Evolutionary conservation across 2,113 vertebrate genomes (phyloP), one percentile per base, ranked within the genome.

Genomic region (Gymnocephalus cernua): DNA sequence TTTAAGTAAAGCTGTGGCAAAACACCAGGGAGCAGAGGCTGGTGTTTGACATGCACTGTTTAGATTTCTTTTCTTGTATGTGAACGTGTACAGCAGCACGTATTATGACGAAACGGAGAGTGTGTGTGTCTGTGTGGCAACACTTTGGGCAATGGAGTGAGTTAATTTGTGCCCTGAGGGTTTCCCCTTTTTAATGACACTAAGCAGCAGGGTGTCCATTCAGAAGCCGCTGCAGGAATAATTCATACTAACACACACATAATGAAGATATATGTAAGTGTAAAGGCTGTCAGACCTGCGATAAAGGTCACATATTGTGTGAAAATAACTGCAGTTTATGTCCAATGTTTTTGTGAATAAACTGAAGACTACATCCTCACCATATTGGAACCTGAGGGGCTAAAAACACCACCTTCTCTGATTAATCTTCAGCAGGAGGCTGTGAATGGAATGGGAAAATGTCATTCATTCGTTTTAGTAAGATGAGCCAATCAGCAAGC

Each of bases 1-100:
- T 76, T 75, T 90, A 57, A 70, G 66, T 82, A 51, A 79, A 50
- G 51, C 70, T 44, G 21, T 23, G 7, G 45, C 19, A 35, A 64
- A 66, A 66, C 75, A 27, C 29, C 50, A 16, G 76, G 63, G 76
- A 45, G 47, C 64, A 65, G 50, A 74, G 64, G 65, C 61, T 70
- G 25, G 0, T 53, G 62, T 51, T 1, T n/a, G n/a, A 53, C 48
- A 45, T 77, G 47, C n/a, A 0, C 32, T 51, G 59, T 62, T 50
- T 3, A 7, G 54, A 27, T 54, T 47, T 51, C 13, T 59, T 23
- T 61, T 51, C 35, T 44, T 14, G 41, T 41, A 35, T 29, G 58
- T 6, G 57, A 44, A 23, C 1, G n/a, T 70, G 79, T 41, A 12
- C 23, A 47, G 19, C 57, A 70, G 77, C 51, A 10, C 66, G 68